These are phyloP conservation scores for Digitonthophagus gazella DNA, from an alignment of 2,888 invertebrate genomes.

Conservation along the genomic window DNA sequence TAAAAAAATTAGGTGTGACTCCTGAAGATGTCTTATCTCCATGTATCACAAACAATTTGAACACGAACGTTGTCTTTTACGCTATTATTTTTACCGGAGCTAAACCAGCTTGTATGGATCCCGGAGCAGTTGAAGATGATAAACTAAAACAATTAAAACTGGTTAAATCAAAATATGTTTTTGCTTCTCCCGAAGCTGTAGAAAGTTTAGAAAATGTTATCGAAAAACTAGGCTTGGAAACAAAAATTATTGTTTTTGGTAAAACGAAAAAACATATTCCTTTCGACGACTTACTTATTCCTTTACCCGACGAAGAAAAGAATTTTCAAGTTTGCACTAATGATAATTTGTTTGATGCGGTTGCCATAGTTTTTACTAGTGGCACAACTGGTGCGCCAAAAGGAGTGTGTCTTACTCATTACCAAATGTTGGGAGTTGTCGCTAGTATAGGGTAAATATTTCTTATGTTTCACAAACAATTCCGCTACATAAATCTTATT, in stretches of 20 bases:
- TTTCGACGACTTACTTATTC: constrained; percentile 25
- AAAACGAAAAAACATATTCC: constrained; percentile 24
- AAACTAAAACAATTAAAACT: constrained; percentile 24
- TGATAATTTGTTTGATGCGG: constrained; percentile 22
- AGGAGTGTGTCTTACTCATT: constrained; percentile 29
- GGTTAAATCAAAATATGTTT: constrained; percentile 31
- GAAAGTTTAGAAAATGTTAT: constrained; percentile 21
- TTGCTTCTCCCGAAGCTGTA: constrained; percentile 26
- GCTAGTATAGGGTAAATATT: background rate
- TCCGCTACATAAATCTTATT: too few relatives aligned
- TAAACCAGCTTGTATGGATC: constrained; percentile 29
- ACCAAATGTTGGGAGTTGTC: background rate
- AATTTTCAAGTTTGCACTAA: constrained; percentile 23
- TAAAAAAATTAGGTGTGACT: constrained; percentile 45
- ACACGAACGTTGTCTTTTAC: constrained; percentile 49
- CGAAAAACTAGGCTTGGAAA: constrained; percentile 22
- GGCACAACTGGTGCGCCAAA: constrained; percentile 33
- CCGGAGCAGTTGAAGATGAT: constrained; percentile 25
- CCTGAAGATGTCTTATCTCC: constrained; percentile 49
- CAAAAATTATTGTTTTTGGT: constrained; percentile 30
- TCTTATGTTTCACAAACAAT: too few relatives aligned
- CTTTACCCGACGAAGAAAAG: constrained; percentile 25
- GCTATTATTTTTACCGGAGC: constrained; percentile 51
- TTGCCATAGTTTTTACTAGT: constrained; percentile 31
- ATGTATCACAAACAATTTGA: constrained; percentile 49